These are phyloP conservation scores for Hypotaenidia okinawae DNA, from an alignment of 2,797 vertebrate species.

Conservation along the genomic window DNA sequence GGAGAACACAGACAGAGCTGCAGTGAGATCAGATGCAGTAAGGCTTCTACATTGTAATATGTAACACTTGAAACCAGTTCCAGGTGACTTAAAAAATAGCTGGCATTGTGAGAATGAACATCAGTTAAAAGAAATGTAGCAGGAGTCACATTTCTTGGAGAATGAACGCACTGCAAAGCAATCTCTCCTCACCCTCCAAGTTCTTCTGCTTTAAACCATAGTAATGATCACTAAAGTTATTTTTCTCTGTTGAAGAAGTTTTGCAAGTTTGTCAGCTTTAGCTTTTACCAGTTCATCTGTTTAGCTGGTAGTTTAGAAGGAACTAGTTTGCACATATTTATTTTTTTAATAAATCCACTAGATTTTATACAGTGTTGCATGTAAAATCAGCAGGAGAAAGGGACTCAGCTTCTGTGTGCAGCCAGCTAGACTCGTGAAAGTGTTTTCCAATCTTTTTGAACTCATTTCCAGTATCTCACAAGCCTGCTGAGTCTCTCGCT, in stretches of 20 bases:
- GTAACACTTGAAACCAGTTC: not conserved
- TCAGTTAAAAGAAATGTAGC: conserved; percentile 13
- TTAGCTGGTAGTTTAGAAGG: conserved; percentile 24
- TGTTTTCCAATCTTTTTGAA: not conserved
- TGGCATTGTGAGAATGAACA: conserved; percentile 8
- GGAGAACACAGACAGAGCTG: not conserved
- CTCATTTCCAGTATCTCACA: not conserved
- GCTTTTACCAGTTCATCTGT: conserved; percentile 21
- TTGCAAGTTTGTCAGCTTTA: conserved; percentile 20
- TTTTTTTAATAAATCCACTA: not conserved
- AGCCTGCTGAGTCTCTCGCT: not conserved
- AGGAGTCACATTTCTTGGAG: not conserved
- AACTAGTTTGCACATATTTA: conserved; percentile 8
- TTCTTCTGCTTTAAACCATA: conserved; percentile 44
- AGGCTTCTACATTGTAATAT: not conserved
- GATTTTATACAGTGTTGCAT: not conserved
- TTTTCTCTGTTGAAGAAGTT: conserved; percentile 13
- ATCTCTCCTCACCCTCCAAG: not conserved
- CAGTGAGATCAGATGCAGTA: not conserved
- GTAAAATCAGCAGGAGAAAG: not conserved
- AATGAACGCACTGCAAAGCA: conserved; percentile 17
- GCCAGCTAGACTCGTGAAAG: not conserved
- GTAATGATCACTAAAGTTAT: not conserved
- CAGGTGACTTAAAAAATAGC: not conserved
- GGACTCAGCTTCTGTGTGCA: not conserved